Base-by-base conservation (phyloP, 2,888 invertebrate species). In the Chorisops tibialis region DNA sequence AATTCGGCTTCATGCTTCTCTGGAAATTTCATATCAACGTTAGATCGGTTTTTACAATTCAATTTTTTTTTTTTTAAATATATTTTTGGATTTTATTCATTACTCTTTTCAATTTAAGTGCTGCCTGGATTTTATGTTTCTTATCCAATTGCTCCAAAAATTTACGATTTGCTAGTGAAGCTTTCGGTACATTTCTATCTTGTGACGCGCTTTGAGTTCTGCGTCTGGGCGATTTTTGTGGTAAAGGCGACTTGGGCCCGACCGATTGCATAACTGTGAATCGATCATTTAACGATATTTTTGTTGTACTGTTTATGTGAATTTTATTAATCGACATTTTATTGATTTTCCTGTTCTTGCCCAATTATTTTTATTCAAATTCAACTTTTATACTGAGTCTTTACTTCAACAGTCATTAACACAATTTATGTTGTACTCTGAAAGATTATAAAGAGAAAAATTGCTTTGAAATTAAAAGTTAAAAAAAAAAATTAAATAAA, bases 301-400 rank as follows among this genome's bases (percentile, higher is more conserved):
- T 73, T 11, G 85, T 85, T 12, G 81, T 76, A 58, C 79, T 79
- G 35, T 81, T 75, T 2, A 73, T 70, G 64, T 74, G 73, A 56
- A 73, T 73, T 69, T 71, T 72, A 59, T 69, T 72, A 63, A 70
- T 65, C 9, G 30, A 30, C 30, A 30, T 30, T 30, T 30, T 30
- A 9, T 30, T 30, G 5, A 9, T 30, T 7, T 30, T 30, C 30
- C n/a, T n/a, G n/a, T n/a, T n/a, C n/a, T n/a, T n/a, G n/a, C n/a
- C n/a, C n/a, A n/a, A n/a, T n/a, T n/a, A n/a, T n/a, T n/a, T n/a
- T n/a, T n/a, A n/a, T n/a, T n/a, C n/a, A n/a, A n/a, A n/a, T n/a
- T n/a, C n/a, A n/a, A n/a, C n/a, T n/a, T n/a, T n/a, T n/a, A n/a
- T n/a, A n/a, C n/a, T n/a, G n/a, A n/a, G n/a, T n/a, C n/a, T n/a